Conservation (phyloP, 2,113 vertebrate species). For the Myrmophylax atrothorax region DNA sequence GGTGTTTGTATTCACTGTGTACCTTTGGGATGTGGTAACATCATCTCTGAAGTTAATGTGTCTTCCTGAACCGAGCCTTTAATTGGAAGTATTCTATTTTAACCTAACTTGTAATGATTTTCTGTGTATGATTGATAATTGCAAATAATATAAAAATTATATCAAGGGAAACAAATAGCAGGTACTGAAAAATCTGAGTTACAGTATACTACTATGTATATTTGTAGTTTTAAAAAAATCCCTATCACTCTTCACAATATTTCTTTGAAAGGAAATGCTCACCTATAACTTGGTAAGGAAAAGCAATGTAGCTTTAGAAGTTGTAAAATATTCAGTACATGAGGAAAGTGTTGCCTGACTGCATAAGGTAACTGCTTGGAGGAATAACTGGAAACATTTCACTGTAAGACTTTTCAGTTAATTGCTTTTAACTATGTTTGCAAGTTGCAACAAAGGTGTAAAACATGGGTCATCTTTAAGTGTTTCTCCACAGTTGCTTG, state of each 20-base stretch:
- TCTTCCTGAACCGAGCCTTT: not conserved
- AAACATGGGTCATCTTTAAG: not conserved
- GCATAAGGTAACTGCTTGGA: not conserved
- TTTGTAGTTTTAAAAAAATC: not conserved
- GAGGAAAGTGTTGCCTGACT: not conserved
- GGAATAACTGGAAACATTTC: not conserved
- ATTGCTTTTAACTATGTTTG: not conserved
- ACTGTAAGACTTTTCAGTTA: not conserved
- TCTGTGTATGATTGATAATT: not conserved
- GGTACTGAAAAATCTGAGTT: not conserved
- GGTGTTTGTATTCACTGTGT: not conserved
- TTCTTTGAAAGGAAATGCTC: not conserved
- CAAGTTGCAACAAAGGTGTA: not conserved
- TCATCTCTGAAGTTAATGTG: not conserved
- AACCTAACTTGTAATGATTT: not conserved
- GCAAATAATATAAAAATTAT: not conserved
- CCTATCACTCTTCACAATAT: not conserved
- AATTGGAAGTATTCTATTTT: not conserved
- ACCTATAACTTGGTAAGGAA: not conserved
- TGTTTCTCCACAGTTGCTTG: not conserved
- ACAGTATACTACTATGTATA: accelerated
- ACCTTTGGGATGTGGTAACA: not conserved
- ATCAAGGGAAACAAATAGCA: not conserved
- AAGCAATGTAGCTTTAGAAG: not conserved
- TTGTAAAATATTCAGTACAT: not conserved